phyloP scores from a whole-genome alignment of 2,888 invertebrate species.

The Pocota personata region DNA sequence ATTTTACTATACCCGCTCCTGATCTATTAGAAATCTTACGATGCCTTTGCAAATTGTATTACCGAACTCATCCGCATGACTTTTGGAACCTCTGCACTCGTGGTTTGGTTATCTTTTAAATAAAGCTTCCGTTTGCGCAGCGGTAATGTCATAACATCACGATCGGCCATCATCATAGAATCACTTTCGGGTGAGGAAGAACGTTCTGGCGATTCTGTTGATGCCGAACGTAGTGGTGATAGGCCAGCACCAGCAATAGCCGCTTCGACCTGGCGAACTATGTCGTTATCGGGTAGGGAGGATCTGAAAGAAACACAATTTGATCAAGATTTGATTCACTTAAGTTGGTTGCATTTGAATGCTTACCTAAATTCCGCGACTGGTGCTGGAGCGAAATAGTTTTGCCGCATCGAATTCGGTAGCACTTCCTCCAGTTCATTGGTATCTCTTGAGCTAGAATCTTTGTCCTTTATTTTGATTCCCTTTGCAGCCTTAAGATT shows the following conservation, averaged over 20 bases:
- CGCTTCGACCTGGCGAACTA: conserved; percentile 86
- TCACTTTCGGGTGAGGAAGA: conserved; percentile 85
- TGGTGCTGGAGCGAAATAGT: conserved; percentile 79
- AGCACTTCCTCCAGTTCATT: conserved; percentile 75
- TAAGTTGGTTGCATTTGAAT: background rate
- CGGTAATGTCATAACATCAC: conserved; percentile 88
- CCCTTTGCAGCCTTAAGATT: conserved; percentile 16
- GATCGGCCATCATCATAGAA: conserved; percentile 83
- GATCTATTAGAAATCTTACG: conserved; percentile 80
- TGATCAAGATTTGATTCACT: background rate
- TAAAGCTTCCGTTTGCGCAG: conserved; percentile 92
- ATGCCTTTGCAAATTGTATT: conserved; percentile 92
- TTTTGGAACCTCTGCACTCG: conserved; percentile 78
- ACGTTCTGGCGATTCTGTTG: conserved; percentile 83
- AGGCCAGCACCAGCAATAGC: conserved; percentile 85
- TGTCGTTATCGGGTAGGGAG: conserved; percentile 79
- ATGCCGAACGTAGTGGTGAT: conserved; percentile 86
- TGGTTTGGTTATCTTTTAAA: conserved; percentile 85
- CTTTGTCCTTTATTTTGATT: background rate
- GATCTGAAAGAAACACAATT: conserved; percentile 75
- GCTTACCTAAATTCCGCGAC: conserved; percentile 82
- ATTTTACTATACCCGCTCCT: background rate
- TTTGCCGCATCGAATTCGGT: conserved; percentile 75
- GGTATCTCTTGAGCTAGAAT: conserved; percentile 66
- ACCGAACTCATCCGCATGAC: conserved; percentile 87